These are phyloP conservation scores for Dugesia japonica DNA, from an alignment of 2,888 invertebrate species.

Conservation along the genomic window DNA sequence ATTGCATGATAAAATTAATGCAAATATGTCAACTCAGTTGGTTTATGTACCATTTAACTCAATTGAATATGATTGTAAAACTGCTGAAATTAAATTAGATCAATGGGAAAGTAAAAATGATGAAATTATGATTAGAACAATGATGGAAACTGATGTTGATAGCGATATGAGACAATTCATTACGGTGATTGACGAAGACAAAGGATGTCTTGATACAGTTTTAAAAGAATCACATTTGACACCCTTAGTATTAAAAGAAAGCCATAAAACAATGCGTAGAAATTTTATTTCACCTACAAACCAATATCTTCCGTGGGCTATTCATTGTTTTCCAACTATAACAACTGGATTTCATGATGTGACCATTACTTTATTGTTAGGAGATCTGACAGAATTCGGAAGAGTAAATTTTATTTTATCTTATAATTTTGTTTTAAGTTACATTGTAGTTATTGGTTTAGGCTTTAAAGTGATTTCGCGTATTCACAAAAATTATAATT, in stretches of 20 bases:
- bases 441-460: too few species aligned
- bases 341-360: not conserved
- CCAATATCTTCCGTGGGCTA: slow-evolving; percentile 29
- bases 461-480: too few species aligned
- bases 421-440: too few species aligned
- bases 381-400: slow-evolving; percentile 6
- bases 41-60: slow-evolving; percentile 28
- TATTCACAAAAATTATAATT: too few species aligned
- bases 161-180: slow-evolving; percentile 23
- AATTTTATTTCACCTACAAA: not conserved
- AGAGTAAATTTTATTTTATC: slow-evolving; percentile 10
- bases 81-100: not conserved
- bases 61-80: not conserved
- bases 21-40: slow-evolving; percentile 13
- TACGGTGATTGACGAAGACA: slow-evolving; percentile 13
- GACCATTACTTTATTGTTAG: not conserved
- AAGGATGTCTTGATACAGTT: not conserved
- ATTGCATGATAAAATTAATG: not conserved
- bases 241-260: not conserved
- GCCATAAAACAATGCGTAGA: not conserved
- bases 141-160: not conserved
- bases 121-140: slow-evolving; percentile 24
- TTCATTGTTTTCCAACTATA: slow-evolving; percentile 12
- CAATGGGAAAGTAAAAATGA: slow-evolving; percentile 17
- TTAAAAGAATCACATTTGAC: slow-evolving; percentile 15